phyloP scores from a whole-genome alignment of 1,140 invertebrate species.

The Hylaeus volcanicus region DNA sequence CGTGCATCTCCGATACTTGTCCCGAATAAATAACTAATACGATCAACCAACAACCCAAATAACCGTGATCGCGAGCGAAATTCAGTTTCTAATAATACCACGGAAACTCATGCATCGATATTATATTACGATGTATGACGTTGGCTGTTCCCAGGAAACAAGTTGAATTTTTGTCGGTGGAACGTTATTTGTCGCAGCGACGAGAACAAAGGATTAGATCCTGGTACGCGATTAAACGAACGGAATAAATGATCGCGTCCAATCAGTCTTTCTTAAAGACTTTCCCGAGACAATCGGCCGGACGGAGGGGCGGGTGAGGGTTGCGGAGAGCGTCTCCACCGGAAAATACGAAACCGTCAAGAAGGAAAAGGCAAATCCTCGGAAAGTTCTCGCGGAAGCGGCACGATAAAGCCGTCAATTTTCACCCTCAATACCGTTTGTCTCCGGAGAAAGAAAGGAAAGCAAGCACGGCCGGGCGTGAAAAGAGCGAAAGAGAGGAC shows the following conservation, averaged over 20 bases:
- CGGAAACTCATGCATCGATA: too few species aligned
- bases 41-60: too few species aligned
- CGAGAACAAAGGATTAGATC: neutral
- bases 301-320: neutral
- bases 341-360: slow-evolving; percentile 59
- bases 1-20: too few species aligned
- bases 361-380: slow-evolving; percentile 56
- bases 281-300: slow-evolving; percentile 30
- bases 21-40: too few species aligned
- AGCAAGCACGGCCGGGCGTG: slow-evolving; percentile 64
- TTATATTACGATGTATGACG: too few species aligned
- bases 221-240: slow-evolving; percentile 29
- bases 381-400: slow-evolving; percentile 63
- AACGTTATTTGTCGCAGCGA: slow-evolving; percentile 6
- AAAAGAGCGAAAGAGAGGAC: slow-evolving; percentile 35
- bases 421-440: slow-evolving; percentile 76
- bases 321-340: slow-evolving; percentile 13
- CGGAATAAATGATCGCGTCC: slow-evolving; percentile 39
- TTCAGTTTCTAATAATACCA: too few species aligned
- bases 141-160: too few species aligned
- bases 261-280: slow-evolving; percentile 45
- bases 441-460: slow-evolving; percentile 71
- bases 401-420: slow-evolving; percentile 78
- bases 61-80: too few species aligned
- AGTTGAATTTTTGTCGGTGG: too few species aligned